Conservation (phyloP, 2,113 vertebrate genomes). For the Rhynchopsitta pachyrhyncha region DNA sequence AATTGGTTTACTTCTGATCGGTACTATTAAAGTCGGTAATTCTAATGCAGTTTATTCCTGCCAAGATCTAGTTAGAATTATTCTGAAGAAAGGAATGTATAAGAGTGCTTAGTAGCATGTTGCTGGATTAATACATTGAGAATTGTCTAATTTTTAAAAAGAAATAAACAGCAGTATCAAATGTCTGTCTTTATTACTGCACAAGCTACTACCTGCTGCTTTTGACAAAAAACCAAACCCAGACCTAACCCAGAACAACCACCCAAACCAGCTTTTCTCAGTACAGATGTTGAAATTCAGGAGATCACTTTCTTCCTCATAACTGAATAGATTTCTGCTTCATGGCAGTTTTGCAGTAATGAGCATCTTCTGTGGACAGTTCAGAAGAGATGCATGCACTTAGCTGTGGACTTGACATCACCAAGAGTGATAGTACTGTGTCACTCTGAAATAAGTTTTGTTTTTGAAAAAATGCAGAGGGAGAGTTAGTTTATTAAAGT, state of each 20-base stretch:
- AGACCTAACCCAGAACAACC: not conserved
- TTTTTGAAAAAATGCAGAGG: not conserved
- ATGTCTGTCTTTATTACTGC: not conserved
- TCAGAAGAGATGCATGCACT: not conserved
- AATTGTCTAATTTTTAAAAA: constrained; percentile 58
- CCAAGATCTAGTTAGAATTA: constrained; percentile 30
- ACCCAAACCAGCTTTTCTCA: not conserved
- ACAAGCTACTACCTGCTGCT: not conserved
- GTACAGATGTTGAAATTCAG: not conserved
- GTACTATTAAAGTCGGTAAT: constrained; percentile 21
- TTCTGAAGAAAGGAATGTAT: constrained; percentile 38
- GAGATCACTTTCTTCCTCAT: not conserved
- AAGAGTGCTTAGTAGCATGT: constrained; percentile 29
- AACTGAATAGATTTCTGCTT: not conserved
- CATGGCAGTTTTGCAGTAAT: not conserved
- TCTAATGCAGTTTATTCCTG: not conserved
- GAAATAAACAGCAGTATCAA: constrained; percentile 60
- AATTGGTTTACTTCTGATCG: not conserved
- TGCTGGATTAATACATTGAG: constrained; percentile 27
- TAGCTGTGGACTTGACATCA: not conserved
- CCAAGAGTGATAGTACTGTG: not conserved
- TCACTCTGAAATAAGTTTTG: not conserved
- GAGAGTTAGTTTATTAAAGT: not conserved
- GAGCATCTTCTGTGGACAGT: not conserved
- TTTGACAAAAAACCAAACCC: not conserved